Conservation (phyloP, 2,797 vertebrate genomes). For the Corythornis leucogaster region DNA sequence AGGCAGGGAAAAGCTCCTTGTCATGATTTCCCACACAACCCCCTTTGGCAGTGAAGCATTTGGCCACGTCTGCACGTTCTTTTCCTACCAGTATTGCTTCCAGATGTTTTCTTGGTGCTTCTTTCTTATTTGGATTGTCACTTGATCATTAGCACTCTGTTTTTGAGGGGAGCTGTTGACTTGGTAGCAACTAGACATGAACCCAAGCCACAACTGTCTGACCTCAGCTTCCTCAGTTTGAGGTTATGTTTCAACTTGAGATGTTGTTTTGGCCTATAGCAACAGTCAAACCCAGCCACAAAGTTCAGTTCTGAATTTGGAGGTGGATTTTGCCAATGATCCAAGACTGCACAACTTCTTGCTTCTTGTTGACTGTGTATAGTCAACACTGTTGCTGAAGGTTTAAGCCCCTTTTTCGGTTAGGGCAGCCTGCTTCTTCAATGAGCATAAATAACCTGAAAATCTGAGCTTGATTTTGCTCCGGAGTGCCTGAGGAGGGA, state of each 20-base stretch:
- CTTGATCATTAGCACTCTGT: slow-evolving; percentile 40
- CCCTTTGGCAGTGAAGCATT: slow-evolving; percentile 40
- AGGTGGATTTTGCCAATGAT: not conserved
- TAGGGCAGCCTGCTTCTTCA: not conserved
- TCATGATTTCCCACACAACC: not conserved
- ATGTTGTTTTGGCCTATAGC: slow-evolving; percentile 17
- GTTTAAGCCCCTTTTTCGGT: not conserved
- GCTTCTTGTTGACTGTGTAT: not conserved
- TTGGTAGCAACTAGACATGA: slow-evolving; percentile 40
- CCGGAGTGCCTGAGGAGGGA: not conserved
- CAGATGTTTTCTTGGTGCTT: slow-evolving; percentile 64
- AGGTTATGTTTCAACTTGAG: slow-evolving; percentile 33
- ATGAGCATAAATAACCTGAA: not conserved
- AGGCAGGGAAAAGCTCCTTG: slow-evolving; percentile 48
- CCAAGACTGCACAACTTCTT: not conserved
- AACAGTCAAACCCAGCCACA: not conserved
- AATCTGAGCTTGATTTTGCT: not conserved
- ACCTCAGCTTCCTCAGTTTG: slow-evolving; percentile 32
- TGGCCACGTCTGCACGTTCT: slow-evolving; percentile 54
- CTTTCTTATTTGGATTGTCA: not conserved
- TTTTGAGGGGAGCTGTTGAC: slow-evolving; percentile 36
- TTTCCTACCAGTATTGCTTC: slow-evolving; percentile 50
- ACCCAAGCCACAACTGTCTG: slow-evolving; percentile 47
- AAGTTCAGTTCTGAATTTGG: not conserved
- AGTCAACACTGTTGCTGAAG: not conserved